phyloP scores from a whole-genome alignment of 1,140 invertebrate genomes.

The Bombus haemorrhoidalis region DNA sequence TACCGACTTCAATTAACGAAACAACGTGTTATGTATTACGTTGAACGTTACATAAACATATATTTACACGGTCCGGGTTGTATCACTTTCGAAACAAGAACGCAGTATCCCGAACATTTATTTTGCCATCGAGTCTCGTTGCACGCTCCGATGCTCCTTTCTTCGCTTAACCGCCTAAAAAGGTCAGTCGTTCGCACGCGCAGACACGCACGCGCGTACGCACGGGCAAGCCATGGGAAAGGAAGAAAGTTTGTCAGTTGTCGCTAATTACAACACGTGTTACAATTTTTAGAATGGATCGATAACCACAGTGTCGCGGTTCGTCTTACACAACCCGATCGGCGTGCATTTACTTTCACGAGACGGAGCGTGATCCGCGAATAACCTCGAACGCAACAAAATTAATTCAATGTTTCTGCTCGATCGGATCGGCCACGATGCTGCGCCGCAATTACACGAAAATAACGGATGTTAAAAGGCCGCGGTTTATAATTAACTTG shows the following conservation, averaged over 20 bases:
- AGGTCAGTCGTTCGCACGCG: neutral
- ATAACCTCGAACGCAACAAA: neutral
- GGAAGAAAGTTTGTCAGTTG: no score
- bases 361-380: neutral
- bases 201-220: no score
- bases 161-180: neutral
- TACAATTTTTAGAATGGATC: neutral
- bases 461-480: conserved; percentile 21
- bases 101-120: no score
- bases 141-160: neutral
- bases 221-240: neutral
- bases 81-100: no score
- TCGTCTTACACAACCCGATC: neutral
- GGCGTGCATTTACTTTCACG: neutral
- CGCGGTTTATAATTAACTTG: conserved; percentile 33
- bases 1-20: no score
- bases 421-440: conserved; percentile 6
- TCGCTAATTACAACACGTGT: neutral
- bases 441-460: conserved; percentile 33
- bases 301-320: neutral
- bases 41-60: no score
- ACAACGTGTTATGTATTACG: no score
- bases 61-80: no score
- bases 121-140: no score
- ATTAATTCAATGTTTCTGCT: neutral